A percentile compares a stretch with the other conserved stretches of the same genome.
Conservation (phyloP, 2,888 invertebrate species). For the Zele albiditarsus region DNA sequence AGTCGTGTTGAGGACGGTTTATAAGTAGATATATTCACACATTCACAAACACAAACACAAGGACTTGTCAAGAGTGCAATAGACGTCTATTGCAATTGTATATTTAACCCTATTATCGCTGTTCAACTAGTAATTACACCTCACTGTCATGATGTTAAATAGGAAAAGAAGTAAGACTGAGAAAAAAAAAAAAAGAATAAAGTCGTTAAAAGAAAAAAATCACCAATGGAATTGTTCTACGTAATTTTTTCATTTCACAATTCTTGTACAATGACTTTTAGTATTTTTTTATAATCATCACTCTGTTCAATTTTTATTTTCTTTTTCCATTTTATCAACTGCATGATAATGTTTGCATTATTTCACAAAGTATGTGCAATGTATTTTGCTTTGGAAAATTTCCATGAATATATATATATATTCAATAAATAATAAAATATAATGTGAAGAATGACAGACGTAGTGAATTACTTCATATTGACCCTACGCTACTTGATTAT, state of each 20-base stretch:
- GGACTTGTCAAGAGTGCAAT: neutral
- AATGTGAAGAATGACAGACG: slow-evolving; percentile 1
- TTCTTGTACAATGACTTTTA: neutral
- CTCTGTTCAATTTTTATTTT: neutral
- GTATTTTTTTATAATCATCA: neutral
- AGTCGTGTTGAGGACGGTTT: neutral
- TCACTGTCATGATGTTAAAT: neutral
- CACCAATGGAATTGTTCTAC: neutral
- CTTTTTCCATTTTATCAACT: neutral
- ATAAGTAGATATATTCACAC: neutral
- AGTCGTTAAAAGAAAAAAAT: neutral
- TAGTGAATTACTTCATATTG: neutral
- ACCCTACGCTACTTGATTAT: neutral
- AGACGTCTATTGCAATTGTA: neutral
- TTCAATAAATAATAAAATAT: slow-evolving; percentile 4
- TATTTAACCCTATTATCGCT: neutral
- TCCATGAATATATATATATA: neutral
- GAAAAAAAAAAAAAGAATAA: neutral
- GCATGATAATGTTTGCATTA: neutral
- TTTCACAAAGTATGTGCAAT: neutral
- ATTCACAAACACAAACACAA: neutral
- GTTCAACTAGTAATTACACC: neutral
- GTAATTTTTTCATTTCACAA: neutral
- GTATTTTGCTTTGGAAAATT: slow-evolving; percentile 2
- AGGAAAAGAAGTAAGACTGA: neutral